Percentiles rank a stretch among this genome's conserved stretches.
Conservation (phyloP, 2,113 vertebrate genomes). For the Oncorhynchus keta region DNA sequence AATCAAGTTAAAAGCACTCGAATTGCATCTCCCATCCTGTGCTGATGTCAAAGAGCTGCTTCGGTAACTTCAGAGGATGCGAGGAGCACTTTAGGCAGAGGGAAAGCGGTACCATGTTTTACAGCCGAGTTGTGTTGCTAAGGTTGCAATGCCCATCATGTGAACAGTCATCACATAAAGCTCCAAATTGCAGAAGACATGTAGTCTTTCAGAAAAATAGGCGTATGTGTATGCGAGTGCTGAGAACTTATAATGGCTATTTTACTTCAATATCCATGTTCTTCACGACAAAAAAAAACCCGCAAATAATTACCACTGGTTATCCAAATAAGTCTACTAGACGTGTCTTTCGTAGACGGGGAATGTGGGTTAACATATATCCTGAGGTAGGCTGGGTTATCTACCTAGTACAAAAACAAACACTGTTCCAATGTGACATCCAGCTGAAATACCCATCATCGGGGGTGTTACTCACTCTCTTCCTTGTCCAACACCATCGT, state of each 20-base stretch:
- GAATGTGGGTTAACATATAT: background rate
- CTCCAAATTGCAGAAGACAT: background rate
- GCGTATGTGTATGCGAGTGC: background rate
- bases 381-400: background rate
- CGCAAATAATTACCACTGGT: background rate
- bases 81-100: conserved; percentile 58
- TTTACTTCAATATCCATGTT: background rate
- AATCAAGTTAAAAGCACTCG: conserved; percentile 76
- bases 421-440: conserved; percentile 19
- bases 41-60: conserved; percentile 70
- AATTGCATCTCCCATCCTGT: conserved; percentile 71
- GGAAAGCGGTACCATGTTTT: conserved; percentile 14
- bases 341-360: background rate
- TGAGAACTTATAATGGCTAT: background rate
- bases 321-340: background rate
- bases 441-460: conserved; percentile 22
- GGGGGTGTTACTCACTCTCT: conserved; percentile 86
- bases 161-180: background rate
- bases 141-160: background rate
- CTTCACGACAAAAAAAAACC: background rate
- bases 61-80: conserved; percentile 67
- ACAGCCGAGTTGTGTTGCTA: background rate
- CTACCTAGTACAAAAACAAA: background rate
- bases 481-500: conserved; percentile 99
- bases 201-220: background rate